A percentile compares a stretch with the other conserved stretches of the same genome.
These are phyloP conservation scores for Trididemnum nubilum DNA, from an alignment of 23 tunicate genomes.

Conservation along the genomic window DNA sequence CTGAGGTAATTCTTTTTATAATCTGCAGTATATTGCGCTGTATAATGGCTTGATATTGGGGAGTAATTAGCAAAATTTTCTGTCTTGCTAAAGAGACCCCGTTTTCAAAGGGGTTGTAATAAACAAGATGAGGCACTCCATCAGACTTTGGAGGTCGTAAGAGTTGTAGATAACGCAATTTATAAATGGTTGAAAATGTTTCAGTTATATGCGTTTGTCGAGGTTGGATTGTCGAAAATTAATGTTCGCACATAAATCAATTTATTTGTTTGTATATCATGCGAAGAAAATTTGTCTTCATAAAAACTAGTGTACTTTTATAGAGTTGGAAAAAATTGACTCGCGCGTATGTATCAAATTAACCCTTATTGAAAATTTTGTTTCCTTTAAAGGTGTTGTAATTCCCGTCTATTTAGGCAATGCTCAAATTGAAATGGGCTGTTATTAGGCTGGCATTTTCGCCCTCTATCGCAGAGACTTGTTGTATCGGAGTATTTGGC, in stretches of 20 bases:
- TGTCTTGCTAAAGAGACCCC: neutral
- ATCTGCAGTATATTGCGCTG: neutral
- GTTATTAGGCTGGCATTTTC: slow-evolving; percentile 77
- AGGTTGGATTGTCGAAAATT: too few species aligned
- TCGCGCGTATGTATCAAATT: too few species aligned
- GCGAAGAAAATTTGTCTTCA: too few species aligned
- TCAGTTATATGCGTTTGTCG: too few species aligned
- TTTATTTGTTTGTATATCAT: too few species aligned
- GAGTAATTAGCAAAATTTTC: neutral
- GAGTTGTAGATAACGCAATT: neutral
- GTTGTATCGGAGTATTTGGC: slow-evolving; percentile 42
- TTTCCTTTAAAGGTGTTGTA: too few species aligned
- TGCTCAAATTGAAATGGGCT: slow-evolving; percentile 82
- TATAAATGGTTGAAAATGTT: neutral
- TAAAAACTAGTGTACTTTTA: too few species aligned
- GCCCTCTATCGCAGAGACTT: slow-evolving; percentile 73
- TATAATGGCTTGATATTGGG: neutral
- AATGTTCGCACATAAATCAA: too few species aligned
- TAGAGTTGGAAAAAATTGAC: too few species aligned
- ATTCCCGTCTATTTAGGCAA: slow-evolving; percentile 40
- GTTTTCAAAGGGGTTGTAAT: too few species aligned
- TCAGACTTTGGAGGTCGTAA: neutral
- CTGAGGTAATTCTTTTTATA: slow-evolving; percentile 40
- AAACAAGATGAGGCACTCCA: too few species aligned
- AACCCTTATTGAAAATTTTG: too few species aligned